phyloP scores from a whole-genome alignment of 2,113 vertebrate species.

The Thoracochromis brauschi region DNA sequence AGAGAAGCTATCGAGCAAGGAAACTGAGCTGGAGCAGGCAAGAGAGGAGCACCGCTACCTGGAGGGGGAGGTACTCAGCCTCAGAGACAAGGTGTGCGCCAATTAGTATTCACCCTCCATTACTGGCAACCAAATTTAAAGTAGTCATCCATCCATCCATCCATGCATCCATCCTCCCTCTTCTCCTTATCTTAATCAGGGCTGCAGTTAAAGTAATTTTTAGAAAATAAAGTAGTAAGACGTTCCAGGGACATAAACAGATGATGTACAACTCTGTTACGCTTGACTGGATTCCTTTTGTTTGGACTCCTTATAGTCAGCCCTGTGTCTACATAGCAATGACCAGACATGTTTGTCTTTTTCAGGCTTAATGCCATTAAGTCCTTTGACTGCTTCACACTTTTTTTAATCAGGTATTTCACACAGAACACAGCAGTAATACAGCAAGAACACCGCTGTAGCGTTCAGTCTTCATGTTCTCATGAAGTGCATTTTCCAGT shows the following conservation, averaged over 20 bases:
- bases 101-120: neutral
- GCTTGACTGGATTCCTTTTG: neutral
- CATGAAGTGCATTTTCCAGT: neutral
- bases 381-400: neutral
- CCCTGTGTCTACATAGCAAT: neutral
- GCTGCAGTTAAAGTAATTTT: neutral
- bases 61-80: slow-evolving; percentile 54
- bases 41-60: slow-evolving; percentile 77
- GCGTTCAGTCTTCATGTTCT: neutral
- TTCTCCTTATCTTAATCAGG: neutral
- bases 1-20: slow-evolving; percentile 83
- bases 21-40: slow-evolving; percentile 84
- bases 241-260: neutral
- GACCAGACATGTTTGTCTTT: neutral
- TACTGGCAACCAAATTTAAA: neutral
- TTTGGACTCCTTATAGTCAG: neutral
- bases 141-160: neutral
- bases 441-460: neutral
- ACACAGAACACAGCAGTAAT: neutral
- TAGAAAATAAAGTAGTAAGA: neutral
- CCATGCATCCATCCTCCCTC: neutral
- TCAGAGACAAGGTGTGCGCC: slow-evolving; percentile 52
- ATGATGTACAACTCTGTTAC: neutral
- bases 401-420: neutral
- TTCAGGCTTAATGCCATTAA: neutral